These are phyloP conservation scores for Hydroisotoma schaefferi DNA, from an alignment of 2,888 invertebrate genomes.

Conservation along the genomic window DNA sequence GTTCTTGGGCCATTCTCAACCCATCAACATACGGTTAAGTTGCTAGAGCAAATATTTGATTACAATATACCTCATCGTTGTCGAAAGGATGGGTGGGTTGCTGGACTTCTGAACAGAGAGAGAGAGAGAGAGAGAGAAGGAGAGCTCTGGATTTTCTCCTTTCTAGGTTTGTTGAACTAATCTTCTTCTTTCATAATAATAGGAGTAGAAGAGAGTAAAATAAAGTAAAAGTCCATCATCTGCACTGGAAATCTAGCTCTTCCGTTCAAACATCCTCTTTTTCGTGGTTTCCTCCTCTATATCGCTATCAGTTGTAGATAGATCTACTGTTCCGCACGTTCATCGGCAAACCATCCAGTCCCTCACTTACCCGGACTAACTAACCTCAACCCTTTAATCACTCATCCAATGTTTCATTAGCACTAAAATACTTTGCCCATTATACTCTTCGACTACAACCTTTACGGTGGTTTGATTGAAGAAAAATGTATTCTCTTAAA, in stretches of 20 bases:
- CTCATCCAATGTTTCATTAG: slow-evolving; percentile 11
- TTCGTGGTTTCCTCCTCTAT: not conserved
- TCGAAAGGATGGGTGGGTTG: no score
- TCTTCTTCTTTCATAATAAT: slow-evolving; percentile 5
- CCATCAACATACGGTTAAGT: slow-evolving; percentile 19
- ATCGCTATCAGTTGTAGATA: not conserved
- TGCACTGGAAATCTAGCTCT: not conserved
- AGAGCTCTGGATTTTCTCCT: slow-evolving; percentile 5
- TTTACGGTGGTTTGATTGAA: not conserved
- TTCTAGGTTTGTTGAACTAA: slow-evolving; percentile 11
- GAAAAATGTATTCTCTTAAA: no score
- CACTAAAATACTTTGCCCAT: not conserved
- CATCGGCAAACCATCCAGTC: not conserved
- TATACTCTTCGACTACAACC: not conserved
- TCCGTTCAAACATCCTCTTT: slow-evolving; percentile 2
- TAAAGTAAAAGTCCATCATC: not conserved
- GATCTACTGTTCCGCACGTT: not conserved
- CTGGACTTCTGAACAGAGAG: no score
- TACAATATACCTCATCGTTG: slow-evolving; percentile 12
- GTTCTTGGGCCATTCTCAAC: slow-evolving; percentile 13
- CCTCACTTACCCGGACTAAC: not conserved
- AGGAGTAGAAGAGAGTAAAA: no score
- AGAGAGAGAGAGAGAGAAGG: not conserved
- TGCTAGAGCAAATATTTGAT: slow-evolving; percentile 16
- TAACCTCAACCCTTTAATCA: slow-evolving; percentile 5